These are phyloP conservation scores for Pipistrellus pygmaeus DNA, from an alignment of 2,797 vertebrate species.

Conservation along the genomic window DNA sequence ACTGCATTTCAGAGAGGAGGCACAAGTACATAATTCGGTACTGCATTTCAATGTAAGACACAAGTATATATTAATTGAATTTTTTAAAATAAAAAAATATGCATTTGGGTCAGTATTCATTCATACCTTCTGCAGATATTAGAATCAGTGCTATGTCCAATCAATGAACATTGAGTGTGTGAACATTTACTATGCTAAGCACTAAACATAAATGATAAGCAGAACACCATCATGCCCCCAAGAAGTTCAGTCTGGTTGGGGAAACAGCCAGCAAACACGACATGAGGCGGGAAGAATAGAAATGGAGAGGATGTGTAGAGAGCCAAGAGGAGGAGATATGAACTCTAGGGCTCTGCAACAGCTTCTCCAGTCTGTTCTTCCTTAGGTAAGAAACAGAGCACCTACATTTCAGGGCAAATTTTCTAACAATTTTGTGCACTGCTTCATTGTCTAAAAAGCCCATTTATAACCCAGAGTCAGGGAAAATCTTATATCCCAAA, in stretches of 20 bases:
- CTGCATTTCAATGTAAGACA: neutral
- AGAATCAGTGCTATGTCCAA: neutral
- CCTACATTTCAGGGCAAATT: neutral
- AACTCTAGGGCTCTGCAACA: neutral
- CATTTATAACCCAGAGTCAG: slow-evolving; percentile 64
- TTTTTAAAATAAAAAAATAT: neutral
- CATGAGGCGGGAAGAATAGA: neutral
- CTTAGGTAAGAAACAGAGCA: slow-evolving; percentile 25
- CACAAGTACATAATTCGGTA: neutral
- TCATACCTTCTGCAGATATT: neutral
- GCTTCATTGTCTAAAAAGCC: slow-evolving; percentile 56
- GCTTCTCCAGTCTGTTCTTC: neutral
- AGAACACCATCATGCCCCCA: neutral
- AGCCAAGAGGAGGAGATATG: no score
- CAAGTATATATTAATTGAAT: neutral
- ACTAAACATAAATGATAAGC: neutral
- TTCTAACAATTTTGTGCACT: slow-evolving; percentile 20
- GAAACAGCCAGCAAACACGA: neutral
- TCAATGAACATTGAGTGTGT: neutral
- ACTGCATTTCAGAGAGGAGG: neutral
- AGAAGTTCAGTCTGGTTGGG: neutral
- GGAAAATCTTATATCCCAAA: slow-evolving; percentile 60
- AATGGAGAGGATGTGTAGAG: neutral
- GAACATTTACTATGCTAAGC: neutral
- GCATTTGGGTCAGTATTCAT: neutral